Evolutionary conservation across 2,888 invertebrate species (phyloP).

Genomic region (Stenichneumon culpator): DNA sequence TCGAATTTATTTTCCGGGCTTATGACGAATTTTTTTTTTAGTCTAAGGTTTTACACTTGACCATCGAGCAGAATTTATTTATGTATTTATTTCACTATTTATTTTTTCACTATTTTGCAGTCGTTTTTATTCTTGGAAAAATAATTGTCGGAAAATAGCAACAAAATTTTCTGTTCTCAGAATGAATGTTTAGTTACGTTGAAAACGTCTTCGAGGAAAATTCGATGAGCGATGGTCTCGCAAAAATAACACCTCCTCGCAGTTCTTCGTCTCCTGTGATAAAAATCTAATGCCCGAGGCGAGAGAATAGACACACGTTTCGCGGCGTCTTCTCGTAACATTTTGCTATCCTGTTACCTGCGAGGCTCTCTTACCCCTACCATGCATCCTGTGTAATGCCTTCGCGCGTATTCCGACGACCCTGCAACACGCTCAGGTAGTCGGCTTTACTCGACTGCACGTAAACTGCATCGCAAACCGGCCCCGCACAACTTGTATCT

Average conservation of each 20-base stretch:
- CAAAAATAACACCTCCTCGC: background rate
- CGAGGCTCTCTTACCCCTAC: slow-evolving; percentile 73
- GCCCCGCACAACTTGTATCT: background rate
- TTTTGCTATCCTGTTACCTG: slow-evolving; percentile 77
- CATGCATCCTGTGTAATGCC: slow-evolving; percentile 50
- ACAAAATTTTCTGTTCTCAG: background rate
- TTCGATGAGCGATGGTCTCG: background rate
- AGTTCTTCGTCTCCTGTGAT: slow-evolving; percentile 49
- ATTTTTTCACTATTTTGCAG: no score
- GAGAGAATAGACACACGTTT: slow-evolving; percentile 14
- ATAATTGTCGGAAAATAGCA: no score
- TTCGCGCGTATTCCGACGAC: slow-evolving; percentile 4
- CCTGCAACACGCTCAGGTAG: background rate
- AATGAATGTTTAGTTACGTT: background rate
- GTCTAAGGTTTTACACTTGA: no score
- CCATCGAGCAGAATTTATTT: no score
- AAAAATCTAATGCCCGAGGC: slow-evolving; percentile 41
- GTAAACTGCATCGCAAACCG: background rate
- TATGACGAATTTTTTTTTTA: no score
- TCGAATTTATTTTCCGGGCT: no score
- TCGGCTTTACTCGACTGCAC: background rate
- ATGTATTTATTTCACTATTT: no score
- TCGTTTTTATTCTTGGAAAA: no score
- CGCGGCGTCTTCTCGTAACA: slow-evolving; percentile 21
- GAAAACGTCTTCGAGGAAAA: background rate